These are phyloP conservation scores for Protobothrops flavoviridis DNA, from an alignment of 2,113 vertebrate genomes.

Conservation along the genomic window DNA sequence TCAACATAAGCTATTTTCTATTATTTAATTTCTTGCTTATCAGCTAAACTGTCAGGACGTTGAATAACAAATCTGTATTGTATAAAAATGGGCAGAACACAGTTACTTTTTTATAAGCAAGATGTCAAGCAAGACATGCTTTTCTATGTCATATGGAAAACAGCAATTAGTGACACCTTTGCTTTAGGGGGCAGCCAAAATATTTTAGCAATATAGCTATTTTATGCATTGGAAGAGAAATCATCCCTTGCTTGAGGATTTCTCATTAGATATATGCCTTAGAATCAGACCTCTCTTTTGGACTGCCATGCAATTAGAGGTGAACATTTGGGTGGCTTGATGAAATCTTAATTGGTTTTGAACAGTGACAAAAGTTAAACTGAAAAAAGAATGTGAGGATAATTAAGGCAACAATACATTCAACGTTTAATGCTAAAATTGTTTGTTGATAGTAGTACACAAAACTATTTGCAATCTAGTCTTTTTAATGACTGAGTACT, in stretches of 20 bases:
- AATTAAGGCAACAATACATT: slow-evolving; percentile 23
- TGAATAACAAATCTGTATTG: slow-evolving; percentile 40
- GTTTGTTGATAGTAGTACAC: background rate
- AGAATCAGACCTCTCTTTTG: slow-evolving; percentile 53
- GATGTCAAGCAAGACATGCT: slow-evolving; percentile 21
- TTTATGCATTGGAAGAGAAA: slow-evolving; percentile 61
- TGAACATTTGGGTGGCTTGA: slow-evolving; percentile 43
- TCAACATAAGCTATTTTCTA: slow-evolving; percentile 48
- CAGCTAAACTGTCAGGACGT: slow-evolving; percentile 42
- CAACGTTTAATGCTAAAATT: slow-evolving; percentile 9
- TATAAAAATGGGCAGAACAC: slow-evolving; percentile 49
- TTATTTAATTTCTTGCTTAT: slow-evolving; percentile 49
- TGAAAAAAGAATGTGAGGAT: background rate
- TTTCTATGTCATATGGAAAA: slow-evolving; percentile 33
- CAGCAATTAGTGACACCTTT: slow-evolving; percentile 45
- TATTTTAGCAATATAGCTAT: slow-evolving; percentile 60
- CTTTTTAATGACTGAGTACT: slow-evolving; percentile 36
- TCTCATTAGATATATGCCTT: slow-evolving; percentile 40
- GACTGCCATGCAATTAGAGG: slow-evolving; percentile 7
- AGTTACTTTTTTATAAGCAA: slow-evolving; percentile 45
- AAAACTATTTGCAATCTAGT: slow-evolving; percentile 26
- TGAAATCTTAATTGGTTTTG: slow-evolving; percentile 14
- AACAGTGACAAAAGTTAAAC: background rate
- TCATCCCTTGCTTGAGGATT: slow-evolving; percentile 43
- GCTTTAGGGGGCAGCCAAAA: slow-evolving; percentile 49